Conservation (phyloP, 2,888 invertebrate genomes). For the Euzetes globulus region DNA sequence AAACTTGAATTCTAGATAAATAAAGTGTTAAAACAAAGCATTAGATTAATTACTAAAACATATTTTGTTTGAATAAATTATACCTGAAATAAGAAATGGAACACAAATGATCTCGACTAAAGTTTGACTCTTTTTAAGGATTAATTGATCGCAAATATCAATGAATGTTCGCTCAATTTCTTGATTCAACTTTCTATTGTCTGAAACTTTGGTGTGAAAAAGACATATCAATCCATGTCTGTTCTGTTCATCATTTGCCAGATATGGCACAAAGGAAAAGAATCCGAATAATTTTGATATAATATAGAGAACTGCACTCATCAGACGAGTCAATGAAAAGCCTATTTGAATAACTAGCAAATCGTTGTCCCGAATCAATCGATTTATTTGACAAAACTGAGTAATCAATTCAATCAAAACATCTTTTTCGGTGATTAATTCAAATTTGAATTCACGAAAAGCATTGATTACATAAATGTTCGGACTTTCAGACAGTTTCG, state of each 20-base stretch:
- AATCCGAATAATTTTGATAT: background rate
- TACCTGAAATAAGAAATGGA: constrained; percentile 11
- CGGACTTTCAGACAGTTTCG: background rate
- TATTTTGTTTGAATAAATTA: background rate
- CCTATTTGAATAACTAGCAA: constrained; percentile 8
- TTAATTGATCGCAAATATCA: background rate
- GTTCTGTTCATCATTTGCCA: background rate
- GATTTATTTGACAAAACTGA: background rate
- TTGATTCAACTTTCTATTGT: background rate
- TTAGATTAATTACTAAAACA: background rate
- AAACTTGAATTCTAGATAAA: background rate
- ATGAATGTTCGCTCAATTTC: background rate
- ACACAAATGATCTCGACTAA: constrained; percentile 11
- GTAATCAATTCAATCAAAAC: background rate
- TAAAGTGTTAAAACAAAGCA: background rate
- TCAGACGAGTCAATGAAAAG: constrained; percentile 10
- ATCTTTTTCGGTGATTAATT: background rate
- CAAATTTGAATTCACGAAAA: background rate
- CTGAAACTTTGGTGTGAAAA: background rate
- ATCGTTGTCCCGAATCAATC: background rate
- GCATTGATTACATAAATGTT: background rate
- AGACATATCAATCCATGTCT: constrained; percentile 20
- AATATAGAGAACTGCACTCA: constrained; percentile 2
- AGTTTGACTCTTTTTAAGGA: background rate
- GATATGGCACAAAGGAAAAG: background rate